phyloP scores from a whole-genome alignment of 2,888 invertebrate species.

The Cryptocheilus praepositus region DNA sequence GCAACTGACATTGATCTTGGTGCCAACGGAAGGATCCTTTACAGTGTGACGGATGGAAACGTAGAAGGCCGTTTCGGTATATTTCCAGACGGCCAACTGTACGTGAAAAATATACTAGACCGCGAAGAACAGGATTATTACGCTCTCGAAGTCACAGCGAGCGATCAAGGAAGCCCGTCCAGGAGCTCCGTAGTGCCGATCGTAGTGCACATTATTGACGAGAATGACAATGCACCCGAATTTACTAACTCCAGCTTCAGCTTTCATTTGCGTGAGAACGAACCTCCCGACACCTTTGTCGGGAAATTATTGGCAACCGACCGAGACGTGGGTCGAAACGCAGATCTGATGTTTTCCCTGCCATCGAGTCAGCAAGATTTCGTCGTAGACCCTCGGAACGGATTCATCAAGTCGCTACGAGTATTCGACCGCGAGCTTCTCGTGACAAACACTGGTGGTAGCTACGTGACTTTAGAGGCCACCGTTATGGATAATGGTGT shows the following conservation, averaged over 20 bases:
- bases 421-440: slow-evolving; percentile 93
- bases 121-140: slow-evolving; percentile 95
- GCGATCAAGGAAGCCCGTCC: slow-evolving; percentile 86
- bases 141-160: slow-evolving; percentile 89
- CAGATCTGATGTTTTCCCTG: slow-evolving; percentile 90
- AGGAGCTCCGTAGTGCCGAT: slow-evolving; percentile 92
- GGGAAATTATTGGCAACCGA: slow-evolving; percentile 94
- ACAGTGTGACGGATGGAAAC: slow-evolving; percentile 91
- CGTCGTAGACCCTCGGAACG: slow-evolving; percentile 91
- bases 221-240: slow-evolving; percentile 96
- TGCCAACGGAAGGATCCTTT: slow-evolving; percentile 86
- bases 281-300: slow-evolving; percentile 91
- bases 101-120: slow-evolving; percentile 90
- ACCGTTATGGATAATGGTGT: slow-evolving; percentile 91
- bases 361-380: slow-evolving; percentile 83
- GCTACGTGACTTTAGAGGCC: slow-evolving; percentile 89
- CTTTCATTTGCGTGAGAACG: slow-evolving; percentile 92
- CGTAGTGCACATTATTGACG: slow-evolving; percentile 94
- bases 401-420: slow-evolving; percentile 90
- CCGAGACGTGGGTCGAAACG: slow-evolving; percentile 92
- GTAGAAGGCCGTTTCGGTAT: slow-evolving; percentile 91
- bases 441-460: slow-evolving; percentile 85
- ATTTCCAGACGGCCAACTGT: slow-evolving; percentile 95
- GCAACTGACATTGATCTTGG: slow-evolving; percentile 94
- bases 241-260: slow-evolving; percentile 94